Percentiles rank a stretch among this genome's conserved stretches.
Evolutionary conservation across 2,797 vertebrate species (phyloP).

Genomic region (Rachycentron canadum): DNA sequence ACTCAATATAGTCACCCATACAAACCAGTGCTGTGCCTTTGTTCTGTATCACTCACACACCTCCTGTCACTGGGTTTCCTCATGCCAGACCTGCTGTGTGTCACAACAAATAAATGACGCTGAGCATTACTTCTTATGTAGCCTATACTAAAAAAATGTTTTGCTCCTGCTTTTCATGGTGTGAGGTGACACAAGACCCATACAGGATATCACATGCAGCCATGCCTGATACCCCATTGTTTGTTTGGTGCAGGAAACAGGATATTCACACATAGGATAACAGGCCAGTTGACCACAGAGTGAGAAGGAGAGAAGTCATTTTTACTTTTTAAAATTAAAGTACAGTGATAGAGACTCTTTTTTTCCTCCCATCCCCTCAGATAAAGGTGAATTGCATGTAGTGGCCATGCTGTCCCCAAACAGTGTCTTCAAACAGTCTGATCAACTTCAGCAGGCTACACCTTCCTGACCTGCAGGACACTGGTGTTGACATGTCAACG

Average conservation of each 20-base stretch:
- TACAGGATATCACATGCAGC: slow-evolving; percentile 80
- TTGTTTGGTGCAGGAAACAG: slow-evolving; percentile 85
- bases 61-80: slow-evolving; percentile 39
- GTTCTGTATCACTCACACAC: slow-evolving; percentile 47
- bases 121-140: background rate
- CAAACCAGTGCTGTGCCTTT: slow-evolving; percentile 52
- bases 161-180: slow-evolving; percentile 10
- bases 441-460: slow-evolving; percentile 18
- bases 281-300: slow-evolving; percentile 44
- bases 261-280: slow-evolving; percentile 77
- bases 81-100: slow-evolving; percentile 14
- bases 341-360: background rate
- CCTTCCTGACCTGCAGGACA: slow-evolving; percentile 42
- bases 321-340: slow-evolving; percentile 2
- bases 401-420: background rate
- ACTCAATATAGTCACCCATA: slow-evolving; percentile 58
- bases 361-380: background rate
- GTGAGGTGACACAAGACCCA: slow-evolving; percentile 55
- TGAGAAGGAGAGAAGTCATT: slow-evolving; percentile 19
- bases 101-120: slow-evolving; percentile 17
- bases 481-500: slow-evolving; percentile 69
- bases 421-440: slow-evolving; percentile 25
- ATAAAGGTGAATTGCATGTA: background rate
- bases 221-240: slow-evolving; percentile 78
- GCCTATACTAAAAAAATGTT: slow-evolving; percentile 2